Conservation (phyloP, 2,888 invertebrate species). For the Callyntrura sp. region DNA sequence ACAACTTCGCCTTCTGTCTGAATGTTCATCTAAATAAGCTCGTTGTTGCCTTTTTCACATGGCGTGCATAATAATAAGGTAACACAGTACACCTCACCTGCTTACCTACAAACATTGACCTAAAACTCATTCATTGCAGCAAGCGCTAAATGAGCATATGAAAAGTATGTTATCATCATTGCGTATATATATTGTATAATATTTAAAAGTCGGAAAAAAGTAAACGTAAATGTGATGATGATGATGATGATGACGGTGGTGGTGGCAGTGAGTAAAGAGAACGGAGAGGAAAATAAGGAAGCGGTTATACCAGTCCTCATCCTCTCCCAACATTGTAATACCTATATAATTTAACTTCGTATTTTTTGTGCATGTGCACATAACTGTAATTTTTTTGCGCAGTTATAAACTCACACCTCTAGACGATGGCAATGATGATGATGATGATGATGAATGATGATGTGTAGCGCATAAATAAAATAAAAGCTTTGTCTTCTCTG, state of each 20-base stretch:
- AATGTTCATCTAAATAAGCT: not conserved
- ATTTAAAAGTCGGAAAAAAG: slow-evolving; percentile 8
- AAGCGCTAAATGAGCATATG: slow-evolving; percentile 27
- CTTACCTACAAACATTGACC: slow-evolving; percentile 79
- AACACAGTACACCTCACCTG: slow-evolving; percentile 77
- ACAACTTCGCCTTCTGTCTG: not conserved
- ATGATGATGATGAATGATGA: not conserved
- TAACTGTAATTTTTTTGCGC: slow-evolving; percentile 38
- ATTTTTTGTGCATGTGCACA: slow-evolving; percentile 14
- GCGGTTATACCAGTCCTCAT: slow-evolving; percentile 65
- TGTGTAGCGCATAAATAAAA: not conserved
- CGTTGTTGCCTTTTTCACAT: slow-evolving; percentile 36
- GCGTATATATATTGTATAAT: not conserved
- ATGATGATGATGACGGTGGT: slow-evolving; percentile 13
- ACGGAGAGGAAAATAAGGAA: slow-evolving; percentile 72
- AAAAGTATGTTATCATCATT: slow-evolving; percentile 34
- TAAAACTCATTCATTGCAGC: slow-evolving; percentile 63
- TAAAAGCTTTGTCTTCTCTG: not conserved
- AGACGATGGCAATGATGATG: too few relatives aligned
- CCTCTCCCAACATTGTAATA: slow-evolving; percentile 8
- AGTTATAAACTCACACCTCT: not conserved
- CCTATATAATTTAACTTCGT: not conserved
- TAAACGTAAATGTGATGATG: not conserved
- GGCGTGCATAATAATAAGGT: slow-evolving; percentile 65
- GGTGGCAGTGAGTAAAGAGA: slow-evolving; percentile 43